Evolutionary conservation across 2,797 vertebrate genomes (phyloP).

Genomic region (Hemitrygon akajei): DNA sequence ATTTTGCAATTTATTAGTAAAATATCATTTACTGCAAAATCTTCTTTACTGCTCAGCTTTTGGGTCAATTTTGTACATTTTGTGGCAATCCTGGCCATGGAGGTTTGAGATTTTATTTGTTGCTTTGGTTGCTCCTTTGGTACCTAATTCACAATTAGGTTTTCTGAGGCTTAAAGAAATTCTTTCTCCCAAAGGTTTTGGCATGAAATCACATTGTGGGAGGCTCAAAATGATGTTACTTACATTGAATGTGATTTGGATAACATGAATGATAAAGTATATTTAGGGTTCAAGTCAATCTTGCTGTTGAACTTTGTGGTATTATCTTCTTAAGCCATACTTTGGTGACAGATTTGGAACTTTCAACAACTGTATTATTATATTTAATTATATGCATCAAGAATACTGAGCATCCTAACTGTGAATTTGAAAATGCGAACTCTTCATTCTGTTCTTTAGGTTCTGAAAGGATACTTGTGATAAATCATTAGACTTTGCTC

Average conservation of each 20-base stretch:
- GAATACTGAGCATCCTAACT: background rate
- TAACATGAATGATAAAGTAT: background rate
- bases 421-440: background rate
- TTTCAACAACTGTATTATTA: constrained; percentile 2
- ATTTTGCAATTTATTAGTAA: too few species aligned
- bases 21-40: too few species aligned
- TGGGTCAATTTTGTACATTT: too few species aligned
- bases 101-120: background rate
- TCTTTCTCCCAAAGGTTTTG: background rate
- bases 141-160: background rate
- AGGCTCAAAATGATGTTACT: background rate
- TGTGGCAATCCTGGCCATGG: background rate
- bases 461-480: background rate
- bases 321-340: background rate
- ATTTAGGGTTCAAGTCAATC: background rate
- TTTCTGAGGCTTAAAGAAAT: background rate
- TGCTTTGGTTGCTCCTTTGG: background rate
- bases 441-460: background rate
- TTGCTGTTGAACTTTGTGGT: background rate
- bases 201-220: background rate
- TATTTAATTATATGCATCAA: background rate
- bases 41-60: too few species aligned
- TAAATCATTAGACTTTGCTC: background rate
- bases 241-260: background rate
- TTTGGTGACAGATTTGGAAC: background rate